phyloP scores from a whole-genome alignment of 1,140 invertebrate species.

The Prorops nasuta region DNA sequence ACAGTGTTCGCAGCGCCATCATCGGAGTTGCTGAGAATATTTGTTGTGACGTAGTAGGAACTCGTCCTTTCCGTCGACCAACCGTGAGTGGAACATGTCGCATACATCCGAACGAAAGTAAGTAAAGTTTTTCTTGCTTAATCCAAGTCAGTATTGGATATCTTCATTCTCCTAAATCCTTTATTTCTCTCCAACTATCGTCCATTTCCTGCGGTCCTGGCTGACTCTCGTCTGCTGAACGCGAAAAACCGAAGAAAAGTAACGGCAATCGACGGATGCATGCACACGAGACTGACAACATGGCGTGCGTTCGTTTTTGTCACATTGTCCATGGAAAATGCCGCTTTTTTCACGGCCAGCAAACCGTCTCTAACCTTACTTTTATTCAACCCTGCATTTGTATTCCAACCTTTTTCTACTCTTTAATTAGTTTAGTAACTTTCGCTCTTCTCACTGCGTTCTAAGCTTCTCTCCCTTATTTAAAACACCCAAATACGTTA shows the following conservation, averaged over 20 bases:
- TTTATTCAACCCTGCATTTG: too few species aligned
- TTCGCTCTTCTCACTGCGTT: not conserved
- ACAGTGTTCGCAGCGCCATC: constrained; percentile 17
- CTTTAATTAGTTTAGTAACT: not conserved
- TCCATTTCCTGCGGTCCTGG: not conserved
- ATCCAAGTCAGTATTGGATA: not conserved
- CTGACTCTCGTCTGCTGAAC: not conserved
- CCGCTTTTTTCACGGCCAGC: not conserved
- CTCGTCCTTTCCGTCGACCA: constrained; percentile 69
- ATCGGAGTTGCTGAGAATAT: constrained; percentile 27
- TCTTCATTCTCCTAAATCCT: not conserved
- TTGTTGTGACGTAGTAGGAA: constrained; percentile 44
- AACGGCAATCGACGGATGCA: constrained; percentile 33
- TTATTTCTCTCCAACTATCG: not conserved
- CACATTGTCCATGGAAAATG: constrained; percentile 25
- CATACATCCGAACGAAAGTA: constrained; percentile 73
- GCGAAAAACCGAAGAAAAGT: constrained; percentile 11
- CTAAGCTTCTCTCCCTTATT: too few species aligned
- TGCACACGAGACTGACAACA: constrained; percentile 65
- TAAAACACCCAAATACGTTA: too few species aligned
- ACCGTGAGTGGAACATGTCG: constrained; percentile 74
- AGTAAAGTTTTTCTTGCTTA: constrained; percentile 50
- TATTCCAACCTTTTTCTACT: not conserved
- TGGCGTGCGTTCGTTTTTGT: constrained; percentile 62
- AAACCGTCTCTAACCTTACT: too few species aligned